Evolutionary conservation across 2,888 invertebrate genomes (phyloP).

Genomic region (Horisme vitalbata): DNA sequence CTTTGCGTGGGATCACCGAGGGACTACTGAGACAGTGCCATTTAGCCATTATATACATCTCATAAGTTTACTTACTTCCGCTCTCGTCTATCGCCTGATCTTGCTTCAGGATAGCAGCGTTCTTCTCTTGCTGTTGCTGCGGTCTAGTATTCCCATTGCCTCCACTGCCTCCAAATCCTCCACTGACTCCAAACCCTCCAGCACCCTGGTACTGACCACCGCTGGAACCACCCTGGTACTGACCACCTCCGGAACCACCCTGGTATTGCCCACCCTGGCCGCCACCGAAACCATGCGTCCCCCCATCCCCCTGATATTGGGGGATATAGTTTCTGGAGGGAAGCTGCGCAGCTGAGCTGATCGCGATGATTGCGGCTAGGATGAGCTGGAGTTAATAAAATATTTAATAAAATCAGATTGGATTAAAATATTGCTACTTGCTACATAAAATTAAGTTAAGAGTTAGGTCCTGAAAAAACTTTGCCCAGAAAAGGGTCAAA

Average conservation of each 20-base stretch:
- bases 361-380: slow-evolving; percentile 44
- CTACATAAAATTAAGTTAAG: too few relatives aligned
- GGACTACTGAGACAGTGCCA: too few relatives aligned
- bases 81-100: slow-evolving; percentile 58
- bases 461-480: too few relatives aligned
- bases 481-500: too few relatives aligned
- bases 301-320: slow-evolving; percentile 32
- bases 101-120: slow-evolving; percentile 57
- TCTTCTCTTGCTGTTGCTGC: slow-evolving; percentile 60
- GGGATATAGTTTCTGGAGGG: slow-evolving; percentile 60
- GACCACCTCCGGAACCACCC: slow-evolving; percentile 8
- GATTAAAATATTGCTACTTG: too few relatives aligned
- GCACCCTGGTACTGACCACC: slow-evolving; percentile 24
- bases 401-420: not conserved
- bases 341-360: slow-evolving; percentile 53
- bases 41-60: not conserved
- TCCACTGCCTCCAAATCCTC: slow-evolving; percentile 23
- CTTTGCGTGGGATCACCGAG: too few relatives aligned
- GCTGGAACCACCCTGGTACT: slow-evolving; percentile 15
- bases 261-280: slow-evolving; percentile 12
- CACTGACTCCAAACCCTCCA: slow-evolving; percentile 25
- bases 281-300: slow-evolving; percentile 27
- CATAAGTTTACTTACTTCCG: slow-evolving; percentile 46
- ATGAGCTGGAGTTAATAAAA: slow-evolving; percentile 46
- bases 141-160: slow-evolving; percentile 38